phyloP scores from a whole-genome alignment of 2,888 invertebrate species.

The Aporophyla lueneburgensis region DNA sequence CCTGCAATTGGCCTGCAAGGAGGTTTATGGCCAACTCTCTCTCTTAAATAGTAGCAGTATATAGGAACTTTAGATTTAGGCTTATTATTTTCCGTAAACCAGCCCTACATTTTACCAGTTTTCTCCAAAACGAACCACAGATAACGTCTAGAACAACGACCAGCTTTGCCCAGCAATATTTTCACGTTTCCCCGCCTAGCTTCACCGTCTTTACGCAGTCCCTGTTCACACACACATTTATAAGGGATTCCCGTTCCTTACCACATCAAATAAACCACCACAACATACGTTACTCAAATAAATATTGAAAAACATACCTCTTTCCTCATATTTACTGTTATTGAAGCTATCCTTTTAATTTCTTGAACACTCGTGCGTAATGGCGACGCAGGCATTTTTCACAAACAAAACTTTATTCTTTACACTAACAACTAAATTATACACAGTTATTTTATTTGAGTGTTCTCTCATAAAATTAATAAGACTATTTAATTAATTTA shows the following conservation, averaged over 20 bases:
- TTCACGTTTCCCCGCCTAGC: neutral
- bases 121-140: neutral
- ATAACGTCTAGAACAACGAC: neutral
- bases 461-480: neutral
- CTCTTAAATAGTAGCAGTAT: too few species aligned
- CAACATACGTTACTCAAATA: neutral
- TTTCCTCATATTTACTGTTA: conserved; percentile 63
- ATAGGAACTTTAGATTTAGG: too few species aligned
- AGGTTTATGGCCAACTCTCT: too few species aligned
- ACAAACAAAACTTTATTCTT: neutral
- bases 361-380: conserved; percentile 76
- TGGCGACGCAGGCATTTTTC: conserved; percentile 65
- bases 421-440: neutral
- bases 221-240: neutral
- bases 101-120: neutral
- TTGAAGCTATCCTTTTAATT: conserved; percentile 76
- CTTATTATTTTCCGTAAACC: neutral
- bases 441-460: neutral
- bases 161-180: neutral
- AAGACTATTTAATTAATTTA: neutral
- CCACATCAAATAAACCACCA: conserved; percentile 4
- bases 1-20: too few species aligned
- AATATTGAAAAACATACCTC: conserved; percentile 51
- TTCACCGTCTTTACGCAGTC: neutral
- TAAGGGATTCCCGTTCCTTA: conserved; percentile 35